Conservation (phyloP, 2,888 invertebrate species). For the Epistrophe eligans region DNA sequence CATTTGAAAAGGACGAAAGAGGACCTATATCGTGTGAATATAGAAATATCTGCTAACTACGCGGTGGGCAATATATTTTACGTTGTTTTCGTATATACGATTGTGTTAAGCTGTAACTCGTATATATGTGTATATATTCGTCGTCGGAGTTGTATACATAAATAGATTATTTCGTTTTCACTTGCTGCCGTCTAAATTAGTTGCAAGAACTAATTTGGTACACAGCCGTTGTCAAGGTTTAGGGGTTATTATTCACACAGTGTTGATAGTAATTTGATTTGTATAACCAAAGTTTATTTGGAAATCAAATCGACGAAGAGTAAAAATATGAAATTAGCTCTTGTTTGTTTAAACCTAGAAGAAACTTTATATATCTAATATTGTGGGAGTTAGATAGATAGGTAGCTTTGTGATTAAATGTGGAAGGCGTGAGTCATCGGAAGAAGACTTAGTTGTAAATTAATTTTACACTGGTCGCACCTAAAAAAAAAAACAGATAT, state of each 20-base stretch:
- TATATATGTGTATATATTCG: neutral
- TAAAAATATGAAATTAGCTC: neutral
- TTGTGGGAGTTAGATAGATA: no score
- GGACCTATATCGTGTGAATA: neutral
- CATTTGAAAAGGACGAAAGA: conserved; percentile 7
- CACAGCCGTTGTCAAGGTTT: neutral
- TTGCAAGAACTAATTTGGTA: conserved; percentile 15
- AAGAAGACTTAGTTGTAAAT: no score
- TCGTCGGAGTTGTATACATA: neutral
- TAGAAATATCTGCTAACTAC: neutral
- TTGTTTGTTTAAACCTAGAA: neutral
- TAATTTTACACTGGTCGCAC: no score
- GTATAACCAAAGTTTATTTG: conserved; percentile 11
- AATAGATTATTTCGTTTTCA: conserved; percentile 27
- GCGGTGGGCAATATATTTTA: conserved; percentile 9
- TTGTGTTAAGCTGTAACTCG: conserved; percentile 14
- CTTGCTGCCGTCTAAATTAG: conserved; percentile 18
- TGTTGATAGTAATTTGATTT: conserved; percentile 13
- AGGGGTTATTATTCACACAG: neutral
- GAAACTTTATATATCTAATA: no score
- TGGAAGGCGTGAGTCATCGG: no score
- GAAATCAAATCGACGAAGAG: neutral
- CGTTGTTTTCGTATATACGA: neutral
- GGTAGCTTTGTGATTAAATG: no score
- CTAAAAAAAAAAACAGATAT: no score